phyloP scores from a whole-genome alignment of 2,888 invertebrate species.

The Drosophila lacicola region DNA sequence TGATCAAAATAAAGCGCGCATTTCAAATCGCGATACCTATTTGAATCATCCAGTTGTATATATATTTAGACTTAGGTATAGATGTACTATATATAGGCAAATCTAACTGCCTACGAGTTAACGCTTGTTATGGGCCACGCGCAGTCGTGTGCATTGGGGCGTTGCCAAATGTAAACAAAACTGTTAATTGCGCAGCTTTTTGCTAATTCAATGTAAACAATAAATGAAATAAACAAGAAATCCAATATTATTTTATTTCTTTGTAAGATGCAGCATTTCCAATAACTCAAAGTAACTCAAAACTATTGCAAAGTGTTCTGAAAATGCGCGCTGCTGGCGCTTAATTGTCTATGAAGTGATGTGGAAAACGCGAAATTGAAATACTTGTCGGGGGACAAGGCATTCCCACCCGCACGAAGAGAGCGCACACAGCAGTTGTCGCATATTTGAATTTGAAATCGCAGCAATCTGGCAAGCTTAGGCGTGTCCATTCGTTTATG shows the following conservation, averaged over 20 bases:
- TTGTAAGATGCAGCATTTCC: not conserved
- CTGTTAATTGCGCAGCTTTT: conserved; percentile 36
- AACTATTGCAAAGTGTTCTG: conserved; percentile 37
- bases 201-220: conserved; percentile 47
- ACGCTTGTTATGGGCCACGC: conserved; percentile 16
- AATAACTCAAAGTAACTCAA: conserved; percentile 17
- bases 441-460: conserved; percentile 36
- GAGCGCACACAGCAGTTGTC: conserved; percentile 18
- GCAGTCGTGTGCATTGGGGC: conserved; percentile 22
- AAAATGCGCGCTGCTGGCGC: conserved; percentile 46
- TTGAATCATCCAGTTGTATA: not conserved
- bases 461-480: conserved; percentile 21
- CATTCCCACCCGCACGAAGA: conserved; percentile 13
- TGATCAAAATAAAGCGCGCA: conserved; percentile 5
- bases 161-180: conserved; percentile 31
- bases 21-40: conserved; percentile 16
- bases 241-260: conserved; percentile 1
- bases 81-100: conserved; percentile 7
- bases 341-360: conserved; percentile 54
- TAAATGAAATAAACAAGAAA: conserved; percentile 37
- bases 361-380: conserved; percentile 64
- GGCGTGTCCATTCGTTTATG: conserved; percentile 51
- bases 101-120: conserved; percentile 31
- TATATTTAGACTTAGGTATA: conserved; percentile 13
- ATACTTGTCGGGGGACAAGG: conserved; percentile 35